Base-by-base conservation (phyloP, 2,797 vertebrate genomes). In the Vespertilio murinus region DNA sequence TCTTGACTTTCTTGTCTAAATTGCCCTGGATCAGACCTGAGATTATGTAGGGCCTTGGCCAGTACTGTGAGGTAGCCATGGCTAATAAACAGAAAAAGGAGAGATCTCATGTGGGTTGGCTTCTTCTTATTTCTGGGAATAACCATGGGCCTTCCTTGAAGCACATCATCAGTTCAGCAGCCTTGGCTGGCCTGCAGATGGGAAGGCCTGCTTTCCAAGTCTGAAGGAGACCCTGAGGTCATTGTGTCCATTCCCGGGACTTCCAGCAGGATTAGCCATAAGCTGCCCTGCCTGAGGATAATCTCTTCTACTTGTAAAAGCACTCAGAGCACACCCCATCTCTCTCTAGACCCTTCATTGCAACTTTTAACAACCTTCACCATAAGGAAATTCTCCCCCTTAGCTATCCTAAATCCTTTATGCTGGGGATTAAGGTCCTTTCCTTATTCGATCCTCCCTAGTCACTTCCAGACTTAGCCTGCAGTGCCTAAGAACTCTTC, bases 291-390 rank as follows among this genome's bases (percentile, higher is more conserved):
- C 93, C 92, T 71, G 90, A 94, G 95, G 95, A 97, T 97, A 96
- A 97, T 96, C 97, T 96, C 93, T 96, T 96, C 95, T 94, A 88
- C 96, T 97, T 97, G 96, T 96, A 96, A 95, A 96, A 95, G 96
- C 96, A 95, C 96, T 96, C 92, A 85, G 92, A 97, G 94, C 78
- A 96, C 93, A 90, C 95, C 91, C 64, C 90, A 78, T 96, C 94
- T 97, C 96, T 97, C 95, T 92, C 61, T 95, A 96, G 96, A 95
- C 95, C 91, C 95, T 96, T 97, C 95, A 95, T 75, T 96, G 94
- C 93, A 96, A 96, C 96, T 96, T 97, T 94, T 95, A 97, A 95
- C 95, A 97, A 96, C 93, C 95, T 96, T 93, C 67, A 40, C 95
- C 96, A 95, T 97, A 93, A 97, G 97, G 96, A 97, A 97, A 96